Evolutionary conservation across 1,140 invertebrate species (phyloP).

Genomic region (Zaprionus tsacasi): DNA sequence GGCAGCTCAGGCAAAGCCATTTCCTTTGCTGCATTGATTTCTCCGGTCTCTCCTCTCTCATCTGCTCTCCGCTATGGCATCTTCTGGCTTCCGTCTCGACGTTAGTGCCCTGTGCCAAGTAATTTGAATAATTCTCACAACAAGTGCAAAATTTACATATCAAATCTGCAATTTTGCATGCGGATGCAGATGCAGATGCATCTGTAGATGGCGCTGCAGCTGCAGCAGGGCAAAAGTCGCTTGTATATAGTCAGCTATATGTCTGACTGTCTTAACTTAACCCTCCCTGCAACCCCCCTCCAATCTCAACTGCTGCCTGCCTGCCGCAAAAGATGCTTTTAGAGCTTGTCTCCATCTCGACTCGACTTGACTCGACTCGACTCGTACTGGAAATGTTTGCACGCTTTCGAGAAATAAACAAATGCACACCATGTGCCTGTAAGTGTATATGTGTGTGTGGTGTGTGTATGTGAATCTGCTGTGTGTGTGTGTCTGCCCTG

Average conservation of each 20-base stretch:
- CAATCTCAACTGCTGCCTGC: background rate
- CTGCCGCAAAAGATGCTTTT: slow-evolving; percentile 64
- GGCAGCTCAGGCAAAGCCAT: slow-evolving; percentile 12
- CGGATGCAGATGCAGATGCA: slow-evolving; percentile 19
- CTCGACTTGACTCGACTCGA: slow-evolving; percentile 23
- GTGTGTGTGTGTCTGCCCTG: slow-evolving; percentile 19
- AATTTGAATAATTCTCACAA: slow-evolving; percentile 79
- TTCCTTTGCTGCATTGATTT: slow-evolving; percentile 49
- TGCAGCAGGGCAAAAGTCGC: slow-evolving; percentile 1
- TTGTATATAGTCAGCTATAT: slow-evolving; percentile 4
- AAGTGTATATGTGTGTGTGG: slow-evolving; percentile 28
- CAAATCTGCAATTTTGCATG: slow-evolving; percentile 73
- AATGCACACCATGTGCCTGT: slow-evolving; percentile 53
- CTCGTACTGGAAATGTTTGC: slow-evolving; percentile 72
- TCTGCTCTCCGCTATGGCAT: slow-evolving; percentile 8
- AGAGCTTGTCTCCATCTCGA: slow-evolving; percentile 55
- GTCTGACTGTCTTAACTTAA: background rate
- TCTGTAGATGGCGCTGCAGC: background rate
- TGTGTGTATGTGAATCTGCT: background rate
- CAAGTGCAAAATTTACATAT: slow-evolving; percentile 80
- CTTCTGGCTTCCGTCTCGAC: background rate
- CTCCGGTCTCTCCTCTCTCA: background rate
- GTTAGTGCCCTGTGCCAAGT: slow-evolving; percentile 53
- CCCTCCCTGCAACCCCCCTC: background rate
- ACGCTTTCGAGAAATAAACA: slow-evolving; percentile 79